A percentile compares a stretch with the other conserved stretches of the same genome.
phyloP scores from a whole-genome alignment of 2,113 vertebrate species.

The Calyptomena viridis region DNA sequence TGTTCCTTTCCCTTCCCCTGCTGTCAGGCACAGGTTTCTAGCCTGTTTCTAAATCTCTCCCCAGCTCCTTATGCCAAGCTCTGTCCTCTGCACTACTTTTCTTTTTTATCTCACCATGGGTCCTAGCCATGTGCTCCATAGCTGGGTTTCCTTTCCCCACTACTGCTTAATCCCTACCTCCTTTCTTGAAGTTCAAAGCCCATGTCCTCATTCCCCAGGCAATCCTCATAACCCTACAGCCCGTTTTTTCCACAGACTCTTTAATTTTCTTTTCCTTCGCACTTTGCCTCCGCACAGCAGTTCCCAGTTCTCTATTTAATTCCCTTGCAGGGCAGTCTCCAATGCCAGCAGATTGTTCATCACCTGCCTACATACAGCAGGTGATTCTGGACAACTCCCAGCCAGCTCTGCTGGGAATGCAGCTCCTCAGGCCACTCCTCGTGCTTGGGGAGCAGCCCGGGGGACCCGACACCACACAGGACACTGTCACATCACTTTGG shows the following conservation, averaged over 20 bases:
- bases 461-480: background rate
- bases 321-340: background rate
- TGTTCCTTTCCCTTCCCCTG: constrained; percentile 24
- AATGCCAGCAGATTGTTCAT: background rate
- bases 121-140: background rate
- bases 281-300: background rate
- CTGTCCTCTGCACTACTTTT: background rate
- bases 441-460: background rate
- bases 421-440: background rate
- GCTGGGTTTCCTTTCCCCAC: background rate
- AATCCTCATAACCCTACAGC: background rate
- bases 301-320: background rate
- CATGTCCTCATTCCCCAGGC: background rate
- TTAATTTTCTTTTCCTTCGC: background rate
- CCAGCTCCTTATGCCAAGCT: background rate
- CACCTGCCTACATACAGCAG: background rate
- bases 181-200: background rate
- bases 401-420: background rate
- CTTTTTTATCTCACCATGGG: background rate
- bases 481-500: background rate
- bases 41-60: constrained; percentile 49
- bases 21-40: constrained; percentile 50
- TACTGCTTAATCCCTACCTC: background rate
- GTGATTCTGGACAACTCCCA: background rate
- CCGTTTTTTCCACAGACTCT: background rate